A percentile compares a stretch with the other conserved stretches of the same genome.
Evolutionary conservation across 1,140 invertebrate genomes (phyloP).

Genomic region (Drosophila teissieri): DNA sequence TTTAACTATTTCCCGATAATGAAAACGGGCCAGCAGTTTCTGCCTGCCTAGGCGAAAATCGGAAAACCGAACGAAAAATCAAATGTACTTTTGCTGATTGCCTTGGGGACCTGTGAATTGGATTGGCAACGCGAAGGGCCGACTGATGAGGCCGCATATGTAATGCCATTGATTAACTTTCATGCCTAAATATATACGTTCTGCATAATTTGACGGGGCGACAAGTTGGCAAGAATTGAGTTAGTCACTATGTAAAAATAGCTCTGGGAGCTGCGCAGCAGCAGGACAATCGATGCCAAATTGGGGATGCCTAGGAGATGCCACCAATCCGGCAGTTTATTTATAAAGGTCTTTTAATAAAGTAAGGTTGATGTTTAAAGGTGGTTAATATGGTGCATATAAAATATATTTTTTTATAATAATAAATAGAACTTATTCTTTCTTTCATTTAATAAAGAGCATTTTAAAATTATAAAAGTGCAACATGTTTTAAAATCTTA

Average conservation of each 20-base stretch:
- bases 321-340: neutral
- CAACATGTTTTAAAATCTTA: too few species aligned
- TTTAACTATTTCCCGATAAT: conserved; percentile 77
- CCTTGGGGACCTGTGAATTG: conserved; percentile 68
- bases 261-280: conserved; percentile 2
- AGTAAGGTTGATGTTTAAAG: too few species aligned
- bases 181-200: conserved; percentile 43
- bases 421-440: too few species aligned
- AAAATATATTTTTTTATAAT: too few species aligned
- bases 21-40: conserved; percentile 58
- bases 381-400: too few species aligned
- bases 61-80: conserved; percentile 62
- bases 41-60: conserved; percentile 33
- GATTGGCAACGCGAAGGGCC: conserved; percentile 32
- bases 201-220: conserved; percentile 61
- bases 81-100: conserved; percentile 77
- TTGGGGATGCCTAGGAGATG: conserved; percentile 3
- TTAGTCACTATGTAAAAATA: conserved; percentile 50
- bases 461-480: too few species aligned
- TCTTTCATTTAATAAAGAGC: too few species aligned
- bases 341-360: neutral
- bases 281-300: conserved; percentile 18
- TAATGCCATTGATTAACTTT: conserved; percentile 79
- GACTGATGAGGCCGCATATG: conserved; percentile 52
- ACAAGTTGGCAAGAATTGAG: conserved; percentile 76